Evolutionary conservation across 2,113 vertebrate genomes (phyloP), one percentile per base, ranked within the genome.

Genomic region (Xenotilapia leptura): DNA sequence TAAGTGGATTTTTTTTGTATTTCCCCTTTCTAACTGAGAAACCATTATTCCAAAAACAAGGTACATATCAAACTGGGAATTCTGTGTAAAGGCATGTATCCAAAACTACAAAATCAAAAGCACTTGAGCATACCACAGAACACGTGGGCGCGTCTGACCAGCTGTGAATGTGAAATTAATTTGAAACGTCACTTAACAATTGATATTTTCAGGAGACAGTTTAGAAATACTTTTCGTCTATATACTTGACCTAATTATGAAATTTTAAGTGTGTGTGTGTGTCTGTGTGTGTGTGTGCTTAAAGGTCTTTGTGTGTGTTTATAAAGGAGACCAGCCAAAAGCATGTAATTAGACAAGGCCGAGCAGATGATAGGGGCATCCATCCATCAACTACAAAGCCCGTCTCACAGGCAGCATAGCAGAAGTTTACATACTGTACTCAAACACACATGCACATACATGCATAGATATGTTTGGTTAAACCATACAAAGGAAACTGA

Each of bases 381-480:
- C 62, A 77, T 83, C 80, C 28, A 75, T 79, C 47, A 38, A 68
- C 86, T 88, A 88, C 86, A 86, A 86, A 88, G 90, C 36, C 80
- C n/a, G 21, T 15, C 11, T 54, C 13, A 11, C n/a, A 85, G 79
- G 38, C 80, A 47, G 55, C 58, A 60, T 31, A 33, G 65, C 68
- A 54, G 40, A 28, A 10, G 36, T 88, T 86, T 56, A 81, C 80
- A 80, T 60, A 23, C 77, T 84, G 28, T 4, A 28, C 36, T 45
- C 21, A 17, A 33, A 79, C 70, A 82, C 53, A 77, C 47, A 26
- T 62, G 58, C 42, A 82, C 65, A 45, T 56, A 49, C 80, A 83
- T 68, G 84, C 80, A 68, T 4, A 17, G 42, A 60, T 83, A 33
- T 60, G 75, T 62, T 77, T 82, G 65, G 15, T 19, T 56, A 6